Percentiles rank a stretch among this genome's conserved stretches.
Conservation (phyloP, 2,888 invertebrate species). For the Arrhopalites spinosus region DNA sequence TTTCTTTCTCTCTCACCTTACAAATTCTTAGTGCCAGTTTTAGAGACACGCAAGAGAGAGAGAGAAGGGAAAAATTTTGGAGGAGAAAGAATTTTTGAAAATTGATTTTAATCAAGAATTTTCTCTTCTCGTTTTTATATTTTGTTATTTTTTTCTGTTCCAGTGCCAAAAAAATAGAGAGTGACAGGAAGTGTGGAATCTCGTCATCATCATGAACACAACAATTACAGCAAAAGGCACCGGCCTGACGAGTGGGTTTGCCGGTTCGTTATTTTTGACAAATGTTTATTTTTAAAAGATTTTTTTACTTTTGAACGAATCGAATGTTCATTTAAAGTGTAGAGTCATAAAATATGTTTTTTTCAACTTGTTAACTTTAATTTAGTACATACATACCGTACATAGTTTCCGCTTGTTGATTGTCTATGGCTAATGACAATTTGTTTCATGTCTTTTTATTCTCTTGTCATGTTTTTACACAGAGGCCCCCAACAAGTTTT, state of each 20-base stretch:
- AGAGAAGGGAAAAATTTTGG: too few relatives aligned
- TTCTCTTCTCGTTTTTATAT: conserved; percentile 16
- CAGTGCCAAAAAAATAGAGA: conserved; percentile 24
- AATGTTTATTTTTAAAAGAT: too few relatives aligned
- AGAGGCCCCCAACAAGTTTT: conserved; percentile 54
- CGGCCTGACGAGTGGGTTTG: conserved; percentile 44
- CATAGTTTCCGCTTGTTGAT: too few relatives aligned
- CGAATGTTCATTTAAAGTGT: too few relatives aligned
- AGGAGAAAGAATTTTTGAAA: background rate
- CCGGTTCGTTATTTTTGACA: conserved; percentile 35
- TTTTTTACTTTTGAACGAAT: background rate
- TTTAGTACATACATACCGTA: too few relatives aligned
- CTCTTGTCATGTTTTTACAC: background rate
- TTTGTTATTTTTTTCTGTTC: conserved; percentile 17
- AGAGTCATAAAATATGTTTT: too few relatives aligned
- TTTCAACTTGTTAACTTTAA: too few relatives aligned
- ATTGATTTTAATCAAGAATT: conserved; percentile 18
- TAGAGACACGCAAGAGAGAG: too few relatives aligned
- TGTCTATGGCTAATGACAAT: background rate
- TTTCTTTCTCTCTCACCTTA: too few relatives aligned
- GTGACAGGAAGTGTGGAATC: conserved; percentile 16
- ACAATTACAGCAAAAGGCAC: conserved; percentile 42
- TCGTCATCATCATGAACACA: conserved; percentile 30
- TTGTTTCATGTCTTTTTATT: background rate
- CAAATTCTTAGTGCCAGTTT: too few relatives aligned